Conservation (phyloP, 2,888 invertebrate genomes). For the Nomada ferruginata region DNA sequence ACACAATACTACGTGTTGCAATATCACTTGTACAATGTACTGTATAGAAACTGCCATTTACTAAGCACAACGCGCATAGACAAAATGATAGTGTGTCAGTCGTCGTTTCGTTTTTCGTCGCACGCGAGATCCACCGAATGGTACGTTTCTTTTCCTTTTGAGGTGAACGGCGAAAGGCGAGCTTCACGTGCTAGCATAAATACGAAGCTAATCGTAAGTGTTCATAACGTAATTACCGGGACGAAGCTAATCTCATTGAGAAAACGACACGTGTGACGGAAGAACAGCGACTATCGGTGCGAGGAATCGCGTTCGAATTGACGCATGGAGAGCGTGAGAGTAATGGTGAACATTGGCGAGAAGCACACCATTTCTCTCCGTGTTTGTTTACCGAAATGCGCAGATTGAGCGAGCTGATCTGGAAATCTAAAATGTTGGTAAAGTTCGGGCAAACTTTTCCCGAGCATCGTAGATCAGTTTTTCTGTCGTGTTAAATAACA, state of each 20-base stretch:
- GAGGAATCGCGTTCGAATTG: slow-evolving; percentile 7
- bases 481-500: no score
- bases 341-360: not conserved
- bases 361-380: not conserved
- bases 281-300: slow-evolving; percentile 26
- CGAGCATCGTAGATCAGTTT: not conserved
- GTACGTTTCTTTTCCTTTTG: slow-evolving; percentile 29
- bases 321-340: not conserved
- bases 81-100: slow-evolving; percentile 44
- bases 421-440: slow-evolving; percentile 8
- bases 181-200: slow-evolving; percentile 57
- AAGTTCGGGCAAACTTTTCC: not conserved
- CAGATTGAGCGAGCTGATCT: not conserved
- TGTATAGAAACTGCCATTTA: slow-evolving; percentile 51
- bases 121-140: slow-evolving; percentile 1
- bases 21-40: not conserved
- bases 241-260: slow-evolving; percentile 51
- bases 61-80: slow-evolving; percentile 47
- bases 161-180: slow-evolving; percentile 46
- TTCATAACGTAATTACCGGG: slow-evolving; percentile 64
- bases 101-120: slow-evolving; percentile 32
- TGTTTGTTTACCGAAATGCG: not conserved
- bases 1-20: slow-evolving; percentile 5
- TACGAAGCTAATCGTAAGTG: slow-evolving; percentile 65
- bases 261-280: slow-evolving; percentile 49